Evolutionary conservation across 1,140 invertebrate species (phyloP).

Genomic region (Harpegnathos saltator): DNA sequence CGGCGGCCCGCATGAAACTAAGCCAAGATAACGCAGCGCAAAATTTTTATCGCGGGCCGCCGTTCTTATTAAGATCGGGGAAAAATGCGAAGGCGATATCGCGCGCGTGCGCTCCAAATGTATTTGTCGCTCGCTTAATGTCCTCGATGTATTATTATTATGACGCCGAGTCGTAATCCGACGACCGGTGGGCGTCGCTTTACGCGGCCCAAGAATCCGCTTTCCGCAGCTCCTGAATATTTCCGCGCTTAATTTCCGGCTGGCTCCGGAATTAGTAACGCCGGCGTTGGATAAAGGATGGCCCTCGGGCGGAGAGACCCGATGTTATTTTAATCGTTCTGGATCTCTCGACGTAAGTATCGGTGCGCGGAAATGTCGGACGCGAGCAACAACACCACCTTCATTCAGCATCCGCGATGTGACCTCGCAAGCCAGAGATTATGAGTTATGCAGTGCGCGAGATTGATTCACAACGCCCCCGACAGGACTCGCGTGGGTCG

Average conservation of each 20-base stretch:
- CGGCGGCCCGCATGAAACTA: constrained; percentile 22
- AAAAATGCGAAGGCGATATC: constrained; percentile 9
- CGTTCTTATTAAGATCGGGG: constrained; percentile 42
- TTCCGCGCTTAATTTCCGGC: constrained; percentile 13
- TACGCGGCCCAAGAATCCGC: constrained; percentile 4
- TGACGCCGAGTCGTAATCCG: too few species aligned
- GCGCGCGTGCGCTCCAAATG: not conserved
- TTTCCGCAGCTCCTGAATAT: not conserved
- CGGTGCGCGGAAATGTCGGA: too few species aligned
- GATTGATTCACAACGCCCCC: constrained; percentile 47
- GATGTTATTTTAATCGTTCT: constrained; percentile 4
- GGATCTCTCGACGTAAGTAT: constrained; percentile 7
- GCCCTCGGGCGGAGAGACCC: not conserved
- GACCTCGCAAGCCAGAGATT: constrained; percentile 1
- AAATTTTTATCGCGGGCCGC: constrained; percentile 25
- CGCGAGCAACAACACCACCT: constrained; percentile 13
- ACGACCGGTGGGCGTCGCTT: constrained; percentile 5
- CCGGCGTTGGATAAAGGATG: not conserved
- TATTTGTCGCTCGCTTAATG: not conserved
- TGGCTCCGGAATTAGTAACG: constrained; percentile 18
- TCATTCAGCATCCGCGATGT: constrained; percentile 10
- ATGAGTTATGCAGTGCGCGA: constrained; percentile 25
- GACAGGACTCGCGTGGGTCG: constrained; percentile 17
- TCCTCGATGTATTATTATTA: constrained; percentile 14
- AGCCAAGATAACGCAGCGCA: constrained; percentile 26